phyloP scores from a whole-genome alignment of 2,888 invertebrate species.

The Euzetes globulus region DNA sequence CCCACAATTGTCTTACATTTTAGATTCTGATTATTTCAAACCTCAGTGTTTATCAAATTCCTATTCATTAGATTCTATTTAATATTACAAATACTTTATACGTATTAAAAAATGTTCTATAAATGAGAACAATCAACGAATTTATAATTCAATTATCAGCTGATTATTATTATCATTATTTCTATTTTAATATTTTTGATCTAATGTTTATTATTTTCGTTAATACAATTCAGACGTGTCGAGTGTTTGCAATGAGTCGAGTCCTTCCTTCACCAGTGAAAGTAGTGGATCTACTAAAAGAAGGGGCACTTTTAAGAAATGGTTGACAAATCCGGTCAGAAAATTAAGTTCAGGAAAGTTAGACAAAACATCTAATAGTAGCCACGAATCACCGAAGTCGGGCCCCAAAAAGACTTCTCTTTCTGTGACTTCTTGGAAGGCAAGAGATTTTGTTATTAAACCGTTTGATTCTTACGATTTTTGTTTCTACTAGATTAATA shows the following conservation, averaged over 20 bases:
- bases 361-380: constrained; percentile 31
- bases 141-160: too few species aligned
- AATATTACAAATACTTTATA: too few species aligned
- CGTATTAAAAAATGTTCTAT: too few species aligned
- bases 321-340: constrained; percentile 76
- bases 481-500: neutral
- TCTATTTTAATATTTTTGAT: too few species aligned
- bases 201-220: neutral
- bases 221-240: neutral
- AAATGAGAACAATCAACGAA: too few species aligned
- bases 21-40: too few species aligned
- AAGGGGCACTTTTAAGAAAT: constrained; percentile 57
- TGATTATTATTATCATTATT: too few species aligned
- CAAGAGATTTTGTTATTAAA: neutral
- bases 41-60: too few species aligned
- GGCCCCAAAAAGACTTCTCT: constrained; percentile 14
- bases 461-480: neutral
- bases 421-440: constrained; percentile 24
- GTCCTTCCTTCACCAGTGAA: constrained; percentile 25
- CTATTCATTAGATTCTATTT: too few species aligned
- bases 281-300: constrained; percentile 27
- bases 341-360: constrained; percentile 72
- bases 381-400: constrained; percentile 39
- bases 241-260: constrained; percentile 18
- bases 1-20: too few species aligned